Conservation (phyloP, 2,797 vertebrate genomes). For the Leptodactylus fallax region DNA sequence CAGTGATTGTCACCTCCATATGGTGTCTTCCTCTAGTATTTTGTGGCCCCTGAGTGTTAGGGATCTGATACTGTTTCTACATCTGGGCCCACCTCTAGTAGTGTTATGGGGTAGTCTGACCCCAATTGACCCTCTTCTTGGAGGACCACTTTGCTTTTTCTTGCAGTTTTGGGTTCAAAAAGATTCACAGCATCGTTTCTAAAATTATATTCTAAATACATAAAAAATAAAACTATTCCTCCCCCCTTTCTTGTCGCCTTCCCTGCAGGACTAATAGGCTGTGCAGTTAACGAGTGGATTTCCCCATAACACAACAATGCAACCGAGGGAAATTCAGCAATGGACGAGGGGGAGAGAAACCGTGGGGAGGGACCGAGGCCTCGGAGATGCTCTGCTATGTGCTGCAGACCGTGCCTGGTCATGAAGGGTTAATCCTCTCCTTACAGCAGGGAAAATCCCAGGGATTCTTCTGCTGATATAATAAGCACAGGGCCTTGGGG, state of each 20-base stretch:
- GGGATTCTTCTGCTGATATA: slow-evolving; percentile 19
- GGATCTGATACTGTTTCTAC: too few relatives aligned
- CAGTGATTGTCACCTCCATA: too few relatives aligned
- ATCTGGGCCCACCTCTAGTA: too few relatives aligned
- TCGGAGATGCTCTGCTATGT: background rate
- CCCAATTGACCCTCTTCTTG: too few relatives aligned
- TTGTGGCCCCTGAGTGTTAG: too few relatives aligned
- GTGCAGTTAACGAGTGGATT: slow-evolving; percentile 56
- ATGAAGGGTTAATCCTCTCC: slow-evolving; percentile 28
- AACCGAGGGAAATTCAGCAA: slow-evolving; percentile 40
- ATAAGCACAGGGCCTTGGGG: background rate
- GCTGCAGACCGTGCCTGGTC: background rate
- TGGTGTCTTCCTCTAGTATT: background rate
- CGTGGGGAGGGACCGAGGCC: background rate
- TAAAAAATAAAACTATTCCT: too few relatives aligned
- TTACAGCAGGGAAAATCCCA: slow-evolving; percentile 36
- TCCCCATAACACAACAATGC: slow-evolving; percentile 15
- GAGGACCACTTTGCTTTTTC: too few relatives aligned
- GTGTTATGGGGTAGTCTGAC: too few relatives aligned
- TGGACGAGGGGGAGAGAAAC: background rate
- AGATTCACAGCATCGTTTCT: background rate
- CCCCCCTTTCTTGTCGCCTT: background rate
- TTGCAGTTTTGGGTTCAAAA: too few relatives aligned
- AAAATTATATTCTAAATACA: too few relatives aligned
- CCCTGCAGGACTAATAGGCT: slow-evolving; percentile 30